These are phyloP conservation scores for Dysdera silvatica DNA, from an alignment of 1,140 invertebrate genomes.

Conservation along the genomic window DNA sequence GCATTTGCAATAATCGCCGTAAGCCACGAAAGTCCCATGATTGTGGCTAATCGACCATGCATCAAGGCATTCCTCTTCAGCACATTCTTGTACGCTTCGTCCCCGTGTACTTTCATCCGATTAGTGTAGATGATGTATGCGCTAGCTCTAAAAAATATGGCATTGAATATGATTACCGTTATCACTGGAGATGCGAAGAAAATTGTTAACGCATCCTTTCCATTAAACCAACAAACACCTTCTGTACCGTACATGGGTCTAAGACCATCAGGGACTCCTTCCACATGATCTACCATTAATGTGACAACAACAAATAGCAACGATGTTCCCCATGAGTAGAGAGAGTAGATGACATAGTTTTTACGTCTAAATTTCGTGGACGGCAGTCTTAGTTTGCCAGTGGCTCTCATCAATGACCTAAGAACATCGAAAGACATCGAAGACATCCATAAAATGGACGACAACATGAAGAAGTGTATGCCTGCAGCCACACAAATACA, in stretches of 20 bases:
- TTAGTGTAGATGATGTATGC: conserved; percentile 46
- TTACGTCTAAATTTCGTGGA: conserved; percentile 40
- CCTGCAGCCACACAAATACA: conserved; percentile 58
- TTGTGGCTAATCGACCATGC: conserved; percentile 49
- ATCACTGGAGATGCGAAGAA: conserved; percentile 51
- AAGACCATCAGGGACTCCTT: conserved; percentile 35
- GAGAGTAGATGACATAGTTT: conserved; percentile 48
- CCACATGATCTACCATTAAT: conserved; percentile 43
- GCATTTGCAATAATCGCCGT: conserved; percentile 46
- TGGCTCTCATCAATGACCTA: conserved; percentile 60
- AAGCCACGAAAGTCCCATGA: conserved; percentile 50
- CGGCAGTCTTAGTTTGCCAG: conserved; percentile 46
- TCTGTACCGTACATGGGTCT: conserved; percentile 42
- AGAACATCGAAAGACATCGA: conserved; percentile 93
- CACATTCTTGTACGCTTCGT: conserved; percentile 19
- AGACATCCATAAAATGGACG: conserved; percentile 93
- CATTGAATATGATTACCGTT: conserved; percentile 47
- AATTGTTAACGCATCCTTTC: conserved; percentile 47
- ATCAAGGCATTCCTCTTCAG: conserved; percentile 47
- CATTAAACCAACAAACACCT: conserved; percentile 51
- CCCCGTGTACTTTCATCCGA: conserved; percentile 38
- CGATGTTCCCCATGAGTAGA: conserved; percentile 51
- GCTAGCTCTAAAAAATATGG: conserved; percentile 49
- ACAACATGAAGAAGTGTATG: conserved; percentile 87
- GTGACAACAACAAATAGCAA: conserved; percentile 46